Evolutionary conservation across 1,140 invertebrate species (phyloP).

Genomic region (Sminthurinus signatus): DNA sequence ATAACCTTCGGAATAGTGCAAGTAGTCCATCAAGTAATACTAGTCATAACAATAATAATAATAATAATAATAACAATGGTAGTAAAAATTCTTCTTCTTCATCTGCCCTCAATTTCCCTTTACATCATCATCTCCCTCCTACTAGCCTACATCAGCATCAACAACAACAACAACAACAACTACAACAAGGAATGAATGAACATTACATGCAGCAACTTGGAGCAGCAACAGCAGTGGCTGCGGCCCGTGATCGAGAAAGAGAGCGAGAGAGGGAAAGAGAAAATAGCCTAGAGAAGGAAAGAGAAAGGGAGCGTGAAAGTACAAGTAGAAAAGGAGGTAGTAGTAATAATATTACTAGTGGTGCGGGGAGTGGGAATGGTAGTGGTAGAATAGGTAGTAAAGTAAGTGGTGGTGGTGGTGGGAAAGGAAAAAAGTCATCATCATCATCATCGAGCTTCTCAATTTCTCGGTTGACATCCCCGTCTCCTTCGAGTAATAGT

Average conservation of each 20-base stretch:
- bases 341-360: not conserved
- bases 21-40: not conserved
- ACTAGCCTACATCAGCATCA: not conserved
- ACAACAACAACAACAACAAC: not conserved
- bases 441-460: constrained; percentile 39
- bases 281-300: constrained; percentile 6
- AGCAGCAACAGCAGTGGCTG: constrained; percentile 14
- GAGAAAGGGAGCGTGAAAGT: too few relatives aligned
- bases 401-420: not conserved
- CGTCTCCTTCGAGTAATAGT: constrained; percentile 36
- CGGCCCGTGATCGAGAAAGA: constrained; percentile 1
- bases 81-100: not conserved
- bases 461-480: constrained; percentile 39
- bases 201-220: not conserved
- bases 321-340: too few relatives aligned
- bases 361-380: not conserved
- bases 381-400: not conserved
- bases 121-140: constrained; percentile 1
- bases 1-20: constrained; percentile 8
- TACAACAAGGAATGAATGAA: too few relatives aligned
- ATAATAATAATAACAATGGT: too few relatives aligned
- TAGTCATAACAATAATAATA: too few relatives aligned
- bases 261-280: not conserved
- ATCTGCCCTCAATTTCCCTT: not conserved
- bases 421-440: constrained; percentile 18